Evolutionary conservation across 2,888 invertebrate genomes (phyloP).

Genomic region (Listrodromus nycthemerus): DNA sequence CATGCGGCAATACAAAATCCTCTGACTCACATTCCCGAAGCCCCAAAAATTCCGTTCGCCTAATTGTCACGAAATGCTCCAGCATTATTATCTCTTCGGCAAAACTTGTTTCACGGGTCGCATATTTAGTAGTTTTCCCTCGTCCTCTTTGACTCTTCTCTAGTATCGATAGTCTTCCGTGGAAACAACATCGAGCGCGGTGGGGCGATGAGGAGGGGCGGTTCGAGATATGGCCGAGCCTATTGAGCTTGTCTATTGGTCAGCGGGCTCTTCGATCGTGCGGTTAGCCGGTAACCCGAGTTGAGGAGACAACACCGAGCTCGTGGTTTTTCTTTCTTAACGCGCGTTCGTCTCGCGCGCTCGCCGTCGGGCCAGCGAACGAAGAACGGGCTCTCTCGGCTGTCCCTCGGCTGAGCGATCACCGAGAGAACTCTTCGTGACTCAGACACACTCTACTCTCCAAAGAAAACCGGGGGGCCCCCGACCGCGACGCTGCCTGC

Average conservation of each 20-base stretch:
- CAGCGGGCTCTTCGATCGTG: not conserved
- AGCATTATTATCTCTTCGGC: too few relatives aligned
- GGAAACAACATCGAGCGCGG: too few relatives aligned
- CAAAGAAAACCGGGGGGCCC: slow-evolving; percentile 47
- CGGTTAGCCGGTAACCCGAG: slow-evolving; percentile 33
- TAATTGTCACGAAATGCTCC: too few relatives aligned
- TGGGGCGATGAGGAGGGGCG: too few relatives aligned
- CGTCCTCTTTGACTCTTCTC: slow-evolving; percentile 15
- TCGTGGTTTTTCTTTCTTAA: slow-evolving; percentile 6
- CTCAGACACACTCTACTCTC: slow-evolving; percentile 54
- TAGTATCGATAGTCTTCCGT: slow-evolving; percentile 2
- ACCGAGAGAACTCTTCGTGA: slow-evolving; percentile 54
- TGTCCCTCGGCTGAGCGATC: slow-evolving; percentile 13
- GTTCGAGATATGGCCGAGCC: too few relatives aligned
- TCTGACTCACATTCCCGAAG: too few relatives aligned
- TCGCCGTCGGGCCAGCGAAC: not conserved
- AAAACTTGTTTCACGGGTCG: too few relatives aligned
- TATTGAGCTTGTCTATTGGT: too few relatives aligned
- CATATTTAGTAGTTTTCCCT: not conserved
- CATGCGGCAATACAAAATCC: too few relatives aligned
- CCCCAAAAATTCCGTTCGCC: too few relatives aligned
- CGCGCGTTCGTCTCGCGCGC: slow-evolving; percentile 19
- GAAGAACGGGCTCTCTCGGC: not conserved
- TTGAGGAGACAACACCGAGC: slow-evolving; percentile 13
- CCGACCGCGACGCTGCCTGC: slow-evolving; percentile 47